Evolutionary conservation across 2,113 vertebrate genomes (phyloP), one percentile per base, ranked within the genome.

Genomic region (Ochotona curzoniae): DNA sequence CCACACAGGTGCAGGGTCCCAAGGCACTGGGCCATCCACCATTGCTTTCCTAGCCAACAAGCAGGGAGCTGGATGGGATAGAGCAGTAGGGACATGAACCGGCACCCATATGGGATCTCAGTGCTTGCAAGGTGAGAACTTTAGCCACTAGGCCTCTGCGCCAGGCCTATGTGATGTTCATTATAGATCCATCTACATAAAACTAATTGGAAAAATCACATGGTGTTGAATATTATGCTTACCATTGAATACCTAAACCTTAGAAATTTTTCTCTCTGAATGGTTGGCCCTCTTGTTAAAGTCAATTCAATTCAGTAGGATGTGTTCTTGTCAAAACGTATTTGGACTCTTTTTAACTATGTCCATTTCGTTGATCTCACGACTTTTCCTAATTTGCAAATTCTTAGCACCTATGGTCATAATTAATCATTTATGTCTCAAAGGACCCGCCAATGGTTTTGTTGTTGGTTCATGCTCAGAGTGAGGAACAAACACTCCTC

Each of bases 331-430:
- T 69, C 57, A 73, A 61, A 35, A 64, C 9, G 32, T 14, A 75
- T 18, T 30, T 11, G 25, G 10, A 23, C 69, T 47, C 13, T 32
- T 60, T 93, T 69, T 66, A 66, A 60, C 26, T 8, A 5, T 63
- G 83, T 51, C 70, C n/a, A 15, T 89, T 83, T 90, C 21, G 69
- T 60, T 75, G 80, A 64, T 61, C 30, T 44, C 1, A 93, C 1
- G 13, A 32, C 2, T 67, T 95, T 91, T n/a, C 38, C 18, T 74
- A 51, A 49, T 73, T 94, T 83, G 73, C 83, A 87, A 89, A 71
- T 87, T 30, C 20, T 44, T 44, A 44, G 44, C 18, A 74, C 1
- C 25, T 74, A 66, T 38, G 28, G 7, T 76, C 13, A 23, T 78
- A 67, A 71, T 64, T 73, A 85, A 87, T 57, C 13, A 57, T 26